Base-by-base conservation (phyloP, 2,888 invertebrate species). In the Clepsis dumicolana region DNA sequence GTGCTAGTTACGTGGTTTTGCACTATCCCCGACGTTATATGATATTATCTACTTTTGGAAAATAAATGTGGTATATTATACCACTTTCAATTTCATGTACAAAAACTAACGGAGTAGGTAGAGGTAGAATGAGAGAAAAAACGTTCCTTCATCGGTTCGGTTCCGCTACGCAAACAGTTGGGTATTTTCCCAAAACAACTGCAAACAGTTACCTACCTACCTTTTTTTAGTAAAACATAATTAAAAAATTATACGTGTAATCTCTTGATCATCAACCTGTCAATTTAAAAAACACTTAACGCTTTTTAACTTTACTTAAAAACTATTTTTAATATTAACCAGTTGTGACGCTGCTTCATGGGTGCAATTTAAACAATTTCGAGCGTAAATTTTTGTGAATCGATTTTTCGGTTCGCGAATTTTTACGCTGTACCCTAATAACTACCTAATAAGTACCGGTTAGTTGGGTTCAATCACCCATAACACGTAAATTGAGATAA, bases 261-360 rank as follows among this genome's bases (percentile, higher is more conserved):
- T 48, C 24, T 4, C 21, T 41, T 35, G 16, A 61, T 27, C 2
- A 1, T 8, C 41, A 14, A 21, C 12, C 27, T 50, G 48, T 50
- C 56, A 57, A 25, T 38, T 10, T 56, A 27, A 54, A 18, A 48
- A 48, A 56, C 32, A 66, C 63, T 59, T 70, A 27, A 63, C 56
- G 57, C 52, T 48, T 69, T 64, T 69, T 69, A 57, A 41, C 56
- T 52, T 7, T 48, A 21, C 21, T 21, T 48, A 41, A n/a, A 10
- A 32, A 32, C 7, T 16, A 44, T 21, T 59, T 63, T 64, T 59
- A 59, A 32, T 52, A 52, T 25, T 53, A 68, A 64, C 44, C 38
- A 68, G 64, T 59, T 64, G 64, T 68, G 59, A 68, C 68, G 68
- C 32, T 53, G 53, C 63, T 64, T 64, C 53, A 68, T 68, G 68